A percentile compares a stretch with the other conserved stretches of the same genome.
phyloP scores from a whole-genome alignment of 2,797 vertebrate genomes.

The Aldrovandia affinis region DNA sequence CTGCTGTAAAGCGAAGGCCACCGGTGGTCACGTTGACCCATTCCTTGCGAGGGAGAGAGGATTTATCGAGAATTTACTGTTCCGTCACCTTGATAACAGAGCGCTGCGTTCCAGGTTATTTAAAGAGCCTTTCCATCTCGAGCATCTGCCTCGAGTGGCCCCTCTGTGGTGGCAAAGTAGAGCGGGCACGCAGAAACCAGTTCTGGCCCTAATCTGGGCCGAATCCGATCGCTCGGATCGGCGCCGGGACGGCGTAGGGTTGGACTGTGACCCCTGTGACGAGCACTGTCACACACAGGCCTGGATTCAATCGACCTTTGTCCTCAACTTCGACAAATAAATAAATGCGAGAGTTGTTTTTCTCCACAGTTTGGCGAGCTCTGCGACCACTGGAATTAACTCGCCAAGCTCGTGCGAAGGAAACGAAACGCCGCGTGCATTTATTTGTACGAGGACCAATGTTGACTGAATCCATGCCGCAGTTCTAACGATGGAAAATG shows the following conservation, averaged over 20 bases:
- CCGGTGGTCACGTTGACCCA: background rate
- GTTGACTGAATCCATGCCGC: background rate
- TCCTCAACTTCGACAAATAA: background rate
- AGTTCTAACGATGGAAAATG: background rate
- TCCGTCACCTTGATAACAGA: background rate
- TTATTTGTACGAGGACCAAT: background rate
- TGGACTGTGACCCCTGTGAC: background rate
- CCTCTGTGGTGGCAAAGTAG: background rate
- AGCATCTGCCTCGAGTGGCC: background rate
- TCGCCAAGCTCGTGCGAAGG: too few relatives aligned
- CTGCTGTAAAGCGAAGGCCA: background rate
- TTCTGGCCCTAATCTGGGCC: background rate
- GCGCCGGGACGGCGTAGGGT: background rate
- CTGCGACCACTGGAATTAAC: too few relatives aligned
- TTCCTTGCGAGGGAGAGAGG: background rate
- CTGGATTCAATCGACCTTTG: background rate
- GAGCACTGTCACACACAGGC: too few relatives aligned
- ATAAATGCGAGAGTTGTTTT: background rate
- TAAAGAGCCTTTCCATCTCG: background rate
- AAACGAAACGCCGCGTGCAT: too few relatives aligned
- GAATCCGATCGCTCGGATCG: background rate
- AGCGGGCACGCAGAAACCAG: background rate
- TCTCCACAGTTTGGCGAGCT: too few relatives aligned
- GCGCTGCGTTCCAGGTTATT: background rate
- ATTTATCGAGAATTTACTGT: background rate